Base-by-base conservation (phyloP, 2,113 vertebrate species). In the Bagarius yarrelli region DNA sequence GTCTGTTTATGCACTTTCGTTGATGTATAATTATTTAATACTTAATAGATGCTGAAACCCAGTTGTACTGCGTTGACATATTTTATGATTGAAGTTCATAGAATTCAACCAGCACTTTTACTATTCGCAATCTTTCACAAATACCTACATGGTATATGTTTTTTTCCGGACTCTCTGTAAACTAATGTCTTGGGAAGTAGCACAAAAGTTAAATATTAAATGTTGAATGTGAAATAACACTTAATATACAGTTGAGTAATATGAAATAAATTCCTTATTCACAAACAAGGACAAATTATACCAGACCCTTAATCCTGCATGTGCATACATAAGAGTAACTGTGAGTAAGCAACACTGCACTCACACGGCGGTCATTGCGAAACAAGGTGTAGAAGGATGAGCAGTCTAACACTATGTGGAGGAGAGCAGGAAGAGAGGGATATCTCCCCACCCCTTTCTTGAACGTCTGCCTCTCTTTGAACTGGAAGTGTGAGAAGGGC, bases 401-500 rank as follows among this genome's bases (percentile, higher is more conserved):
- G 40, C 5, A 19, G 61, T 52, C 61, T 66, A 59, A 78, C 21
- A 72, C 79, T 40, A 1, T 57, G 53, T 70, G 56, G 27, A 76
- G 40, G 71, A 79, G 44, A 72, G 64, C 77, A 80, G 84, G 77
- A 85, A 83, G 71, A 61, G 25, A 34, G 56, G 57, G 80, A 81
- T 76, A 47, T 71, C 60, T 30, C 75, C 80, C 85, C 87, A 27
- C 74, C 64, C 76, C 30, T 6, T n/a, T 70, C 34, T 44, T 80
- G 44, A 82, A 82, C 40, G 82, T 70, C 77, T 70, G 70, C 74
- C 53, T 67, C 55, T 72, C 85, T 90, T 90, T 91, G 90, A 92
- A 92, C 90, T 88, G 86, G 76, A 30, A 23, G 90, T 85, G 89
- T 89, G 90, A 85, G 83, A 66, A 82, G 75, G 64, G 50, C 57